Evolutionary conservation across 2,797 vertebrate species (phyloP), one percentile per base, ranked within the genome.

Genomic region (Pogoniulus pusillus): DNA sequence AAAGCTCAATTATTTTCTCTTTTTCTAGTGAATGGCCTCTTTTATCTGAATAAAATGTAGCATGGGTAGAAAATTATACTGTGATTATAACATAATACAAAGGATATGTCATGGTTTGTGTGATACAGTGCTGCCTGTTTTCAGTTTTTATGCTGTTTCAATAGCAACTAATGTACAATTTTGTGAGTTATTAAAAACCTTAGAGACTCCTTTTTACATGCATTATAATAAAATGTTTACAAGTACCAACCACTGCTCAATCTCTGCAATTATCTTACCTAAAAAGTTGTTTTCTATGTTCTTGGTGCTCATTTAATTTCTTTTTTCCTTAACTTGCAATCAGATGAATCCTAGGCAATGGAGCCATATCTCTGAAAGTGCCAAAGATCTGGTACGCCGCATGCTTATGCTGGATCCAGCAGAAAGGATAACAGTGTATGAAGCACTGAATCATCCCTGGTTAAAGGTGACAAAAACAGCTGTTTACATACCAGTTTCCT

Each of bases 331-430:
- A 49, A 60, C 35, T 59, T 76, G 13, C 73, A 41, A 87, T 88
- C 96, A 99, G 99, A 98, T 99, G 99, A 99, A 99, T 96, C 99
- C 99, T 3, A 98, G 99, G 87, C 99, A 99, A 82, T 99, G 99
- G 99, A 98, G 98, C 97, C 99, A 99, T 97, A 99, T 99, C 97
- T 99, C 99, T 12, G 99, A 99, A 98, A 99, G 99, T 96, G 99
- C 99, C 97, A 99, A 99, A 98, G 99, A 99, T 90, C 97, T 99
- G 96, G 98, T 99, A 83, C 98, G 99, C n/a, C 98, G 99, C 92
- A 99, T 99, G 99, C 97, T 99, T 91, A 99, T 99, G 99, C 97
- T 99, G 97, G 99, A 99, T 94, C 99, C 99, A 18, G 99, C 99
- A 15, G 99, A 99, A 97, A 98, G 99, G 93, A 99, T 99, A 98